Percentiles rank a stretch among this genome's conserved stretches.
phyloP scores from a whole-genome alignment of 2,113 vertebrate species.

The Pygoscelis antarcticus region DNA sequence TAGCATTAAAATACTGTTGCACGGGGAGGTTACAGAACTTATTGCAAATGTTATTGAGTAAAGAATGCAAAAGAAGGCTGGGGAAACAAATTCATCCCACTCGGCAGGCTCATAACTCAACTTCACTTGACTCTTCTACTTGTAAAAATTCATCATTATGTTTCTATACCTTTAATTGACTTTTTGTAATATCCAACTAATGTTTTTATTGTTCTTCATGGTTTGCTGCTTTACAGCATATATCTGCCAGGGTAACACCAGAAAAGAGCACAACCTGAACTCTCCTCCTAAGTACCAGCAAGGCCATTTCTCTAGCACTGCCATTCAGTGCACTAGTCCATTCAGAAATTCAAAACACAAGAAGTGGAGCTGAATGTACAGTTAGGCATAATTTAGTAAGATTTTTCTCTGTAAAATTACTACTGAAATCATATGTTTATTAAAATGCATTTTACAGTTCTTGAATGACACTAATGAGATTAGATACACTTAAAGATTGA shows the following conservation, averaged over 20 bases:
- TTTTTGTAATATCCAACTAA: not conserved
- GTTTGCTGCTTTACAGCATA: not conserved
- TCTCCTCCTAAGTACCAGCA: not conserved
- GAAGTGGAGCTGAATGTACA: not conserved
- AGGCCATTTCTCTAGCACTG: not conserved
- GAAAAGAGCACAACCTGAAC: not conserved
- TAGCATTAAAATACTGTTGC: constrained; percentile 53
- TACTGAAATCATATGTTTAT: not conserved
- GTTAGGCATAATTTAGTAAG: not conserved
- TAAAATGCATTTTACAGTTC: not conserved
- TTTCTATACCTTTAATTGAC: not conserved
- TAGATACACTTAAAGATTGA: not conserved
- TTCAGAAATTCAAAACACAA: not conserved
- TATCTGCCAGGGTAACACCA: not conserved
- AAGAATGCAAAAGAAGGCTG: not conserved
- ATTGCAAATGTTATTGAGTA: not conserved
- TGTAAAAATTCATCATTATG: not conserved
- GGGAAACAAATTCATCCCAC: not conserved
- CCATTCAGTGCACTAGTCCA: not conserved
- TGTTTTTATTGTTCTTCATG: not conserved
- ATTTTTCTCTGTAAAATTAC: not conserved
- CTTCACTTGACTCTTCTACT: not conserved
- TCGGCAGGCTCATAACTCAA: not conserved
- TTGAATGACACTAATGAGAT: not conserved
- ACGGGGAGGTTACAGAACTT: not conserved